Evolutionary conservation across 2,888 invertebrate genomes (phyloP).

Genomic region (Protonemura montana): DNA sequence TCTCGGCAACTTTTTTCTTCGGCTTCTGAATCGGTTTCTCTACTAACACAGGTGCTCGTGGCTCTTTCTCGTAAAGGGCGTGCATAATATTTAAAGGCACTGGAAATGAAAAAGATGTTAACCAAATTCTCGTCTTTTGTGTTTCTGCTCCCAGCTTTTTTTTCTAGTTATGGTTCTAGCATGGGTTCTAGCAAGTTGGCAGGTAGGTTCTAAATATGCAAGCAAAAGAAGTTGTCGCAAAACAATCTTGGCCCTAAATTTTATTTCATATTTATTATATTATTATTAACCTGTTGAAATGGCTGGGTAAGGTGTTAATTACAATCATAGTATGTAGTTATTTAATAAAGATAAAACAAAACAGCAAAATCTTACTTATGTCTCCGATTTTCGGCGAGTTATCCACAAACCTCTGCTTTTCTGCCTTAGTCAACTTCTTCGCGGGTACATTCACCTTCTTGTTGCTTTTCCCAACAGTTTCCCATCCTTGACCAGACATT

Average conservation of each 20-base stretch:
- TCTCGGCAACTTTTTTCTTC: slow-evolving; percentile 58
- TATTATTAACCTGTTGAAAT: too few relatives aligned
- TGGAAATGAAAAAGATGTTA: slow-evolving; percentile 57
- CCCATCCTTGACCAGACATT: slow-evolving; percentile 52
- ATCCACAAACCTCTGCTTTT: slow-evolving; percentile 68
- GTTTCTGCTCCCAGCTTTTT: too few relatives aligned
- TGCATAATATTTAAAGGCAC: slow-evolving; percentile 75
- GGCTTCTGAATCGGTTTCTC: slow-evolving; percentile 60
- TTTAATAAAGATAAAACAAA: too few relatives aligned
- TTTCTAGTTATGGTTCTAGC: too few relatives aligned
- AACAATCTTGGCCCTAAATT: too few relatives aligned
- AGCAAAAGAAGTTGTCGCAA: too few relatives aligned
- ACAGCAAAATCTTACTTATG: slow-evolving; percentile 68
- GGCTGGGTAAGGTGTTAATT: too few relatives aligned
- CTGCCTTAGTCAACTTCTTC: slow-evolving; percentile 64
- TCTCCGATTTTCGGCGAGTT: slow-evolving; percentile 78
- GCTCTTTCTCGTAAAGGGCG: slow-evolving; percentile 68
- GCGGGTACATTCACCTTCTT: slow-evolving; percentile 62
- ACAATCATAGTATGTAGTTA: too few relatives aligned
- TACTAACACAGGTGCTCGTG: slow-evolving; percentile 57
- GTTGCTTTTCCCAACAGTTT: slow-evolving; percentile 66
- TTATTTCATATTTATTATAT: too few relatives aligned
- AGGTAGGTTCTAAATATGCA: too few relatives aligned
- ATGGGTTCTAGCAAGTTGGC: too few relatives aligned
- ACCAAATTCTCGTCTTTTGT: too few relatives aligned